These are phyloP conservation scores for Hydrotaea diabolus DNA, from an alignment of 2,888 invertebrate genomes.

Conservation along the genomic window DNA sequence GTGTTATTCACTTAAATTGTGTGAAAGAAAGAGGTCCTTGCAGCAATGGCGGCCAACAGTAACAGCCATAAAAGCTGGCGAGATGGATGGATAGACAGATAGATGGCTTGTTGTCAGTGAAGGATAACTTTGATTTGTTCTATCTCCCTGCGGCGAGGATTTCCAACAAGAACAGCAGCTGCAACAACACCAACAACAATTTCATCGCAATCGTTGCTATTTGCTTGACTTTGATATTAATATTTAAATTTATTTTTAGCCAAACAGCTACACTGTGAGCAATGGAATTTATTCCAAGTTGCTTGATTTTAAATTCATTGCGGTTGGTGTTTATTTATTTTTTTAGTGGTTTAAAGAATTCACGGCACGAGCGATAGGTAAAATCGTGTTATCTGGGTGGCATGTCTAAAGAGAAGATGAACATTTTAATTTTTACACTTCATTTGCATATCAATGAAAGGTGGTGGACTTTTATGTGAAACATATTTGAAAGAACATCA, in stretches of 20 bases:
- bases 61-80: background rate
- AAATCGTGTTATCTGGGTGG: background rate
- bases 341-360: background rate
- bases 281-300: background rate
- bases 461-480: no score
- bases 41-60: slow-evolving; percentile 12
- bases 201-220: background rate
- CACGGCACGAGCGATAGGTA: no score
- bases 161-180: background rate
- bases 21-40: slow-evolving; percentile 5
- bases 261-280: background rate
- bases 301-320: background rate
- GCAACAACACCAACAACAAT: background rate
- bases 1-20: slow-evolving; percentile 25
- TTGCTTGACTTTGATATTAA: background rate
- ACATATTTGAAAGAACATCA: no score
- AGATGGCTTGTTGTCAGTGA: slow-evolving; percentile 33
- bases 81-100: background rate
- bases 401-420: background rate
- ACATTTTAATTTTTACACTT: background rate
- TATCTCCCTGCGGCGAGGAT: slow-evolving; percentile 37
- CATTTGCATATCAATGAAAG: background rate
- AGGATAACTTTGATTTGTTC: slow-evolving; percentile 53
- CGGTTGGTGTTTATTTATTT: background rate
- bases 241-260: slow-evolving; percentile 27